Base-by-base conservation (phyloP, 1,140 invertebrate genomes). In the Psix sp. region DNA sequence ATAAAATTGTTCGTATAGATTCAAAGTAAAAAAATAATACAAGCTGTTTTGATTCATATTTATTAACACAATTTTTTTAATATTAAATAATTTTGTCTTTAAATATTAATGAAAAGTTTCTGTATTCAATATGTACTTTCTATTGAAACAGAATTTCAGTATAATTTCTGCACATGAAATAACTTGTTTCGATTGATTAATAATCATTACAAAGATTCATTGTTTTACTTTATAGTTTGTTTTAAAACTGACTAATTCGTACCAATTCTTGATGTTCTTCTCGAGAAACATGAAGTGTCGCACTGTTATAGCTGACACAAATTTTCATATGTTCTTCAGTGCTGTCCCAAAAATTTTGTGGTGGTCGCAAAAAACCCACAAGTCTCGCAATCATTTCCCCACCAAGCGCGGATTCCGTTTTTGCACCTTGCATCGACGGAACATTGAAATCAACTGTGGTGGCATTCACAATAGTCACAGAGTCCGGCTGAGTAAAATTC, bases 401-500 rank as follows among this genome's bases (percentile, higher is more conserved):
- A 29, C 89, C 90, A 6, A 91, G 85, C 0, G 89, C 90, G 4
- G 92, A 90, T 73, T 92, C 92, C 15, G 90, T 91, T 62, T 92
- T 90, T 1, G 90, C 87, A 1, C 87, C 82, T 68, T 89, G 89
- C 42, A 90, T 89, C 0, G 90, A 89, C 1, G 88, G 89, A 1
- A 92, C 92, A 17, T 90, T 91, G 80, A 94, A 94, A 77, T 94
- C 92, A 1, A 93, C 92, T 13, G 92, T 92, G 0, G 94, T 96
- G 2, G 93, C 92, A 80, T 96, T 96, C 0, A 96, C 92, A 31
- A 96, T 93, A 0, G 90, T 90, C 1, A 94, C 93, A 15, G 90
- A 92, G 80, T 98, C 96, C 0, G 96, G 96, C 76, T 96, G 94
- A 3, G 91, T 92, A 74, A 91, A 92, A 81, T 98, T 95, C 0